Percentiles rank a stretch among this genome's conserved stretches.
These are phyloP conservation scores for Lymantria monacha DNA, from an alignment of 2,888 invertebrate species.

Conservation along the genomic window DNA sequence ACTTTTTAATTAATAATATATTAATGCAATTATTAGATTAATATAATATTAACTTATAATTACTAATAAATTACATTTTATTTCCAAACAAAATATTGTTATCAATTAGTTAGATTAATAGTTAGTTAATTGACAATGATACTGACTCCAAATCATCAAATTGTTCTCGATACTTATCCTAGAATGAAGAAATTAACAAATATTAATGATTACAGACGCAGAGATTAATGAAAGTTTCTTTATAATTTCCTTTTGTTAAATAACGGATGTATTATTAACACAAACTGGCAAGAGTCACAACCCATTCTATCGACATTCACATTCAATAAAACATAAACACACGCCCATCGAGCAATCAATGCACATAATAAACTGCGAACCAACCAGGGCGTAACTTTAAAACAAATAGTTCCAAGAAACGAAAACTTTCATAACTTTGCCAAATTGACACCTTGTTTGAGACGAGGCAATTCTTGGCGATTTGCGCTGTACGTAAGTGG, in stretches of 20 bases:
- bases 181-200: too few species aligned
- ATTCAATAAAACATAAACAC: slow-evolving; percentile 57
- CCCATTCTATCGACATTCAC: slow-evolving; percentile 33
- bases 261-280: slow-evolving; percentile 9
- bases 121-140: too few species aligned
- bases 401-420: slow-evolving; percentile 79
- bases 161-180: too few species aligned
- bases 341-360: slow-evolving; percentile 56
- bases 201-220: not conserved
- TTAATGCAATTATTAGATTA: too few species aligned
- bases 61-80: too few species aligned
- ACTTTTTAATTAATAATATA: too few species aligned
- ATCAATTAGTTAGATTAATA: too few species aligned
- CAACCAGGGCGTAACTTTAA: slow-evolving; percentile 60
- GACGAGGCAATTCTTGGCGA: slow-evolving; percentile 75
- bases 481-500: slow-evolving; percentile 78
- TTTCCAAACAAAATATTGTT: too few species aligned
- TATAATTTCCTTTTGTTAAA: slow-evolving; percentile 1
- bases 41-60: too few species aligned
- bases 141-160: too few species aligned
- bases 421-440: slow-evolving; percentile 77
- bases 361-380: slow-evolving; percentile 63
- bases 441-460: slow-evolving; percentile 81
- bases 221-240: not conserved
- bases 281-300: slow-evolving; percentile 34